Evolutionary conservation across 2,797 vertebrate genomes (phyloP).

Genomic region (Muraenolepis orangiensis): DNA sequence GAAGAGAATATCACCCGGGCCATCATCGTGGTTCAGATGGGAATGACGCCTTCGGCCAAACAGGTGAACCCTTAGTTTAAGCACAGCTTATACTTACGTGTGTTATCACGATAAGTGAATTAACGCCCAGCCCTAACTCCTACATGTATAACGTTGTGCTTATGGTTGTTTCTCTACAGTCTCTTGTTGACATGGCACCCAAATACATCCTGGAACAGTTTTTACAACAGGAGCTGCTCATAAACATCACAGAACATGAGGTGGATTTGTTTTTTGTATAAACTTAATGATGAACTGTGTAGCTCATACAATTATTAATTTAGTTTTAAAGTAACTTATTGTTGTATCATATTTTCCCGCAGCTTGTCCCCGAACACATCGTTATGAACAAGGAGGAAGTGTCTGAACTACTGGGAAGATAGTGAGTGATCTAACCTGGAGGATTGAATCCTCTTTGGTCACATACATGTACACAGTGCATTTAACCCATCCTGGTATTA

Average conservation of each 20-base stretch:
- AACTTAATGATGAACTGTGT: background rate
- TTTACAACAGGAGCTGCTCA: slow-evolving; percentile 94
- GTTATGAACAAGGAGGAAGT: slow-evolving; percentile 99
- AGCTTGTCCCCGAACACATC: slow-evolving; percentile 95
- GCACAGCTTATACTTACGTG: background rate
- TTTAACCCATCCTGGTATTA: too few species aligned
- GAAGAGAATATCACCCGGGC: slow-evolving; percentile 97
- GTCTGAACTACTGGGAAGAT: slow-evolving; percentile 87
- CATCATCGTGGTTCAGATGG: slow-evolving; percentile 94
- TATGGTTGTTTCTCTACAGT: slow-evolving; percentile 63
- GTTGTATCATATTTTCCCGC: slow-evolving; percentile 17
- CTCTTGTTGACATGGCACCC: slow-evolving; percentile 95
- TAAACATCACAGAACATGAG: slow-evolving; percentile 98
- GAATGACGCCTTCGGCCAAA: slow-evolving; percentile 97
- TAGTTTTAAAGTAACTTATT: background rate
- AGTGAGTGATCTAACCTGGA: too few species aligned
- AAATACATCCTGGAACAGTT: slow-evolving; percentile 98
- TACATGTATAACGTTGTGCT: background rate
- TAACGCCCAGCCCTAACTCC: background rate
- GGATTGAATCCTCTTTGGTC: too few species aligned
- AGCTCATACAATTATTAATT: too few species aligned
- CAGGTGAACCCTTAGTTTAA: slow-evolving; percentile 73
- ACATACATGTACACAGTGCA: too few species aligned
- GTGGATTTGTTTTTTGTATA: slow-evolving; percentile 61
- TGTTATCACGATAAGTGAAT: background rate